Conservation (phyloP, 2,113 vertebrate species). For the Cebus imitator region DNA sequence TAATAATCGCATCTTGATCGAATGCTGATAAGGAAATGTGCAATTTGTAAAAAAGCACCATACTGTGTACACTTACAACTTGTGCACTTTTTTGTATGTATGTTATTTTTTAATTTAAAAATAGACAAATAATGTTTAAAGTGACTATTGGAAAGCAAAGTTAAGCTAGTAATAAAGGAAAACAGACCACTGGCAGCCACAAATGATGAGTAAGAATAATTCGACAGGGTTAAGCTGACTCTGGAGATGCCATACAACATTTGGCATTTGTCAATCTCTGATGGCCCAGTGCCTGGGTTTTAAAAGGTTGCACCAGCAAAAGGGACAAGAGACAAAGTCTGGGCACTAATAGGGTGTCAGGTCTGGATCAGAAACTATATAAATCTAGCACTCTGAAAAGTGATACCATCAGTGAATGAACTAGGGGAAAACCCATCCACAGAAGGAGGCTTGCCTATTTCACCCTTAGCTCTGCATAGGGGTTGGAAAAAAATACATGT, state of each 20-base stretch:
- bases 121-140: not conserved
- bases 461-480: not conserved
- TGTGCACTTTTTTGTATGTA: not conserved
- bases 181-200: not conserved
- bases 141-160: not conserved
- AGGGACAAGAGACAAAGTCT: not conserved
- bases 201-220: not conserved
- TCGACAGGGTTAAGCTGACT: not conserved
- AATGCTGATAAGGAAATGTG: not conserved
- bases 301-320: not conserved
- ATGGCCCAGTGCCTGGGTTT: not conserved
- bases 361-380: not conserved
- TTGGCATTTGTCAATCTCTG: not conserved
- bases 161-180: not conserved
- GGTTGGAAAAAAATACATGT: accelerated
- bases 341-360: not conserved
- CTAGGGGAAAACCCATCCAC: not conserved
- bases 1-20: not conserved
- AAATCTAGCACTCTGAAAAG: not conserved
- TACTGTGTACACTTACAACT: not conserved
- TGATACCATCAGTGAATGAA: not conserved
- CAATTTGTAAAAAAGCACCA: not conserved
- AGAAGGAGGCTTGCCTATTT: not conserved
- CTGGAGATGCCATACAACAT: not conserved
- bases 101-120: not conserved